phyloP scores from a whole-genome alignment of 2,888 invertebrate species.

The Eulithis prunata region DNA sequence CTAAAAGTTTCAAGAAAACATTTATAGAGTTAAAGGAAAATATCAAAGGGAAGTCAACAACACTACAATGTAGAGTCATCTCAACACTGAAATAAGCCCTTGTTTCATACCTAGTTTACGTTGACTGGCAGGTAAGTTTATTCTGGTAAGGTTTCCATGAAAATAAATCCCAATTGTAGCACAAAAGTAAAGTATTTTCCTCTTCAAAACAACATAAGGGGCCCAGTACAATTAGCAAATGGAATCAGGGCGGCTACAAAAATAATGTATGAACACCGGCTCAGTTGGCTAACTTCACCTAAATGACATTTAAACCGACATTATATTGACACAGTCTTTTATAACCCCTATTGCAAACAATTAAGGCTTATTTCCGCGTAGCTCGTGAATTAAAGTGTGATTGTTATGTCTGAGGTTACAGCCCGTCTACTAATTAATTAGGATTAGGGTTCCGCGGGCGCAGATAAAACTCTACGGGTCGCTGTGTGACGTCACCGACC shows the following conservation, averaged over 20 bases:
- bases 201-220: constrained; percentile 25
- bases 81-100: too few species aligned
- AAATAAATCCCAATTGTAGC: constrained; percentile 25
- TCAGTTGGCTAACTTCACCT: constrained; percentile 41
- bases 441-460: constrained; percentile 69
- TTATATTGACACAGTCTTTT: constrained; percentile 35
- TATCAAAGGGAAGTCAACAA: too few species aligned
- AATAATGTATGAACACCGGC: constrained; percentile 42
- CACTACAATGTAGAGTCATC: too few species aligned
- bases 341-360: constrained; percentile 12
- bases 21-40: too few species aligned
- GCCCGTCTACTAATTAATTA: constrained; percentile 76
- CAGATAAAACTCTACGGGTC: constrained; percentile 72
- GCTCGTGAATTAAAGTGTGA: constrained; percentile 50
- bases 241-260: constrained; percentile 39
- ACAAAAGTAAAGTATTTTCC: constrained; percentile 28
- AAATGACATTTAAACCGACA: constrained; percentile 45
- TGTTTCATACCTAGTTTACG: too few species aligned
- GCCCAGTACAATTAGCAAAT: constrained; percentile 32
- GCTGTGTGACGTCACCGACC: constrained; percentile 45
- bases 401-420: constrained; percentile 64
- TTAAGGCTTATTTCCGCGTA: constrained; percentile 32
- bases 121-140: not conserved
- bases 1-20: too few species aligned
- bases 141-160: not conserved